phyloP scores from a whole-genome alignment of 2,888 invertebrate species.

The Brenthis hecate region DNA sequence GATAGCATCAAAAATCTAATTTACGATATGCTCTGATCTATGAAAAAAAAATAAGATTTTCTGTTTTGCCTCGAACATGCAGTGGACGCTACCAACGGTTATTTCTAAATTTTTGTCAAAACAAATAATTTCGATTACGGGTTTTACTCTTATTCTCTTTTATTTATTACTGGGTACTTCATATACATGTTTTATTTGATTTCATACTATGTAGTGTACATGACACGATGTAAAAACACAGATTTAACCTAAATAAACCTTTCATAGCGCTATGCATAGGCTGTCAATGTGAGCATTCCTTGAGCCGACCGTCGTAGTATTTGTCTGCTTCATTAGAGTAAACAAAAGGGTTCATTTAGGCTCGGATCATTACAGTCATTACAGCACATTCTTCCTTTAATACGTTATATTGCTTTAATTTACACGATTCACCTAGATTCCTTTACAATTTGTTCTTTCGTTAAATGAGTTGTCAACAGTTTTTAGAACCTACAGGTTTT shows the following conservation, averaged over 20 bases:
- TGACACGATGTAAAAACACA: background rate
- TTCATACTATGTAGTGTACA: background rate
- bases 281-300: slow-evolving; percentile 37
- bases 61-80: too few relatives aligned
- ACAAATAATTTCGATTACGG: too few relatives aligned
- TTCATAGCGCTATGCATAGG: slow-evolving; percentile 24
- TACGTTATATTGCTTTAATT: slow-evolving; percentile 23
- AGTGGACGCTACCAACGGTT: too few relatives aligned
- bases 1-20: too few relatives aligned
- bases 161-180: too few relatives aligned
- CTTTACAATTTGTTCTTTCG: background rate
- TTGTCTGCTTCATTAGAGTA: slow-evolving; percentile 28
- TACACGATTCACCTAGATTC: slow-evolving; percentile 7
- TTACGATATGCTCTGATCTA: too few relatives aligned
- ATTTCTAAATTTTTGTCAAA: too few relatives aligned
- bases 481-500: too few relatives aligned
- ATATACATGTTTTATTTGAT: too few relatives aligned
- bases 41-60: too few relatives aligned
- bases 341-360: slow-evolving; percentile 33
- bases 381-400: slow-evolving; percentile 26
- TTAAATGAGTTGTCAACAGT: background rate
- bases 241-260: slow-evolving; percentile 11
- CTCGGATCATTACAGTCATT: slow-evolving; percentile 24
- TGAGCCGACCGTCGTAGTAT: slow-evolving; percentile 28
- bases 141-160: too few relatives aligned